Percentiles rank a stretch among this genome's conserved stretches.
Conservation (phyloP, 2,888 invertebrate genomes). For the Cerceris rybyensis region DNA sequence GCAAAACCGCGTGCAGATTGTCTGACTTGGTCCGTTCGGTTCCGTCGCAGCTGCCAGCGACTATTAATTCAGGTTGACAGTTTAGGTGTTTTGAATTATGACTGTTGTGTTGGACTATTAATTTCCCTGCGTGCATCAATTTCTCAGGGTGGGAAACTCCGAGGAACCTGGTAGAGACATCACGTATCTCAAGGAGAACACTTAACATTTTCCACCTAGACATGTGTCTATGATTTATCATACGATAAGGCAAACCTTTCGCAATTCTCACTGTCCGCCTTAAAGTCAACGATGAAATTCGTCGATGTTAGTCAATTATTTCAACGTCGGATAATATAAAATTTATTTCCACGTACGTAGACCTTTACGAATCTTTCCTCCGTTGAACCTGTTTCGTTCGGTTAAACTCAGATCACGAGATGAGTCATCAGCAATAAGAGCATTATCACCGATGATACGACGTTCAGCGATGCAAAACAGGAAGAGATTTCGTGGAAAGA, state of each 20-base stretch:
- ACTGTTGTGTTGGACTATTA: conserved; percentile 63
- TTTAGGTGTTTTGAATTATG: conserved; percentile 66
- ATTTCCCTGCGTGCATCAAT: conserved; percentile 58
- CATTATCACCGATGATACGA: conserved; percentile 13
- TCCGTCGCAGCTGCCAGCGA: conserved; percentile 45
- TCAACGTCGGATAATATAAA: conserved; percentile 9
- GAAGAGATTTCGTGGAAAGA: conserved; percentile 32
- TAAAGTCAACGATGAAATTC: background rate
- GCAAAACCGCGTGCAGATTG: conserved; percentile 13
- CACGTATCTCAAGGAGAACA: conserved; percentile 37
- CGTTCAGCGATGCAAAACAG: conserved; percentile 31
- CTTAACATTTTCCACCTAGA: conserved; percentile 19
- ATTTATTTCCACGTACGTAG: too few relatives aligned
- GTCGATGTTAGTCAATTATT: background rate
- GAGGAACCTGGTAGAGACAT: conserved; percentile 56
- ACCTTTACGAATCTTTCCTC: background rate
- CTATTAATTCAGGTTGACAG: conserved; percentile 68
- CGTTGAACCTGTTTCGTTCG: conserved; percentile 43
- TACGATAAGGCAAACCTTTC: conserved; percentile 14
- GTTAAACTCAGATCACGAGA: conserved; percentile 34
- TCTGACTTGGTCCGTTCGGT: conserved; percentile 42
- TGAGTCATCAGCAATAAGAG: conserved; percentile 49
- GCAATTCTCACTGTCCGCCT: background rate
- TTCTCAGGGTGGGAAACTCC: conserved; percentile 54
- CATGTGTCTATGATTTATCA: conserved; percentile 52